Conservation (phyloP, 2,888 invertebrate species). For the Teinopalpus imperialis region DNA sequence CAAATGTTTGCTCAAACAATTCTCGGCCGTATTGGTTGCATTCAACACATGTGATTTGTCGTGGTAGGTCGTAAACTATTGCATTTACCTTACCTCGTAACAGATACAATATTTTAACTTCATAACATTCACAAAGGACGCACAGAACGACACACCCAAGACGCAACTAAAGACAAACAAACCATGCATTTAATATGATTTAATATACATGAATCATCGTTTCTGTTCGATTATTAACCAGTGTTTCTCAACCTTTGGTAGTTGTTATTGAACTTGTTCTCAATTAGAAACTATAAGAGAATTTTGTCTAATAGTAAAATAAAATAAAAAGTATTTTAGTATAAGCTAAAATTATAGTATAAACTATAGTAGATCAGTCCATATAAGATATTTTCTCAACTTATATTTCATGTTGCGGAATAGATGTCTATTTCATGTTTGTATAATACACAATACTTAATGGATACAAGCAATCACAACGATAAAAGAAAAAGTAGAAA, state of each 20-base stretch:
- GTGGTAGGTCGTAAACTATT: slow-evolving; percentile 18
- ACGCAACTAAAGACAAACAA: slow-evolving; percentile 40
- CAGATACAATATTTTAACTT: slow-evolving; percentile 20
- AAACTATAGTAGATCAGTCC: no score
- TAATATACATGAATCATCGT: slow-evolving; percentile 36
- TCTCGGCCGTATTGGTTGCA: slow-evolving; percentile 6
- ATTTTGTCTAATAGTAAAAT: no score
- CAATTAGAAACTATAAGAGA: no score
- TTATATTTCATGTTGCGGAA: no score
- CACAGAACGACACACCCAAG: slow-evolving; percentile 24
- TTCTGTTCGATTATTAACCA: slow-evolving; percentile 32
- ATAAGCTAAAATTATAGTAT: no score
- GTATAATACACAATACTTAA: no score
- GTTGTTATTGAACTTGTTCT: no score
- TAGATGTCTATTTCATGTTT: no score
- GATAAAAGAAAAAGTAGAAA: no score
- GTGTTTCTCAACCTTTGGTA: slow-evolving; percentile 25
- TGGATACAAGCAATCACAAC: no score
- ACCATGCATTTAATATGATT: slow-evolving; percentile 47
- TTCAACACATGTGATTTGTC: slow-evolving; percentile 15
- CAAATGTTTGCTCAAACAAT: slow-evolving; percentile 15
- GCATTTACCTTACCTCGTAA: slow-evolving; percentile 12
- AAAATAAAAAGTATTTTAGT: no score
- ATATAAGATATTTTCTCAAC: no score
- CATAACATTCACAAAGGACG: slow-evolving; percentile 19